Base-by-base conservation (phyloP, 2,797 vertebrate genomes). In the Sarcophilus harrisii region DNA sequence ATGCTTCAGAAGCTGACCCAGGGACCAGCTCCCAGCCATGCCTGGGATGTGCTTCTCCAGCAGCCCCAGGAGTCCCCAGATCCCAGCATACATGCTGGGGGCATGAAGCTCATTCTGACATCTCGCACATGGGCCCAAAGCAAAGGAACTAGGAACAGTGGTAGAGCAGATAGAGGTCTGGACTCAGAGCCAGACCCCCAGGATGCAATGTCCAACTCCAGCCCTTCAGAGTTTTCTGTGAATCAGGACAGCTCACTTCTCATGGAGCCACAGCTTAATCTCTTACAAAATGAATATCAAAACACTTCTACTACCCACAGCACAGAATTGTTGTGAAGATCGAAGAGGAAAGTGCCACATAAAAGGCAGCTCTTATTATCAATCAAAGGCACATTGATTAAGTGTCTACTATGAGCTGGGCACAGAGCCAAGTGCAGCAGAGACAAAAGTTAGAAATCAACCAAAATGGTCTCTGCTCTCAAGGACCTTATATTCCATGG, bases 61-160 rank as follows among this genome's bases (percentile, higher is more conserved):
- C 38, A 49, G 38, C 6, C 18, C 66, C n/a, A 45, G 21, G 73
- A 9, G 14, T 1, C 60, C n/a, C 18, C n/a, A 38, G n/a, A 45
- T 10, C 38, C 38, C 38, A 87, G 73, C 38, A 87, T 11, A 45
- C 8, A 3, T 21, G 38, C 38, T 87, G 38, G 0, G 73, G 21
- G 21, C 21, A 45, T 10, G 21, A 45, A 45, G 66, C n/a, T 38
- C 62, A 52, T 45, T 91, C 92, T 96, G 90, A 58, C 59, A 38
- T 57, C 90, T 57, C 52, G 91, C 59, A 95, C 90, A 62, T 2
- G 55, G 0, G 1, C 58, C 93, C 92, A 96, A 91, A 92, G 45
- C 54, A 81, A 94, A 92, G 49, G 54, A 58, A 93, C 45, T 58
- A 54, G 58, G 95, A 91, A 95, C 10, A 52, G 94, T 60, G 57